Conservation (phyloP, 2,113 vertebrate species). For the Suricata suricatta region DNA sequence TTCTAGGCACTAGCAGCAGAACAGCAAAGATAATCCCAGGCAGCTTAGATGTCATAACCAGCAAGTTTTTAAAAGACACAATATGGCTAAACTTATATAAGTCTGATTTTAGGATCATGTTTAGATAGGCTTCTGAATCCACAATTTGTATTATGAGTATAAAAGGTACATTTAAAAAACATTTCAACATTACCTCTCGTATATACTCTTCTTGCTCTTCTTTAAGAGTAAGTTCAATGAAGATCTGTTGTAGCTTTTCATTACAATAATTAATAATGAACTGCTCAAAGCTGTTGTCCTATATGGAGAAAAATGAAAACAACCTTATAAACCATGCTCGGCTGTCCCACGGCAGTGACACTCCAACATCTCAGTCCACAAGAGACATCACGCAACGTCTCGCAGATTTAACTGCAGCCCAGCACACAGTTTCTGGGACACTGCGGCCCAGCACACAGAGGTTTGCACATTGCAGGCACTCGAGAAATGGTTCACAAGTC, state of each 20-base stretch:
- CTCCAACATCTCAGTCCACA: neutral
- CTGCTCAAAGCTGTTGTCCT: slow-evolving; percentile 99
- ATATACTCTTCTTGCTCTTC: slow-evolving; percentile 99
- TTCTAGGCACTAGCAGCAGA: neutral
- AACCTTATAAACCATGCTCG: neutral
- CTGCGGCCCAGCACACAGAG: neutral
- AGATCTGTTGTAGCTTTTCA: slow-evolving; percentile 99
- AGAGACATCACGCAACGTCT: neutral
- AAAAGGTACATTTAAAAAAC: neutral
- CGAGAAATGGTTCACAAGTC: neutral
- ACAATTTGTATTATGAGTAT: neutral
- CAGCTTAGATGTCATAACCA: neutral
- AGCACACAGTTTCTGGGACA: neutral
- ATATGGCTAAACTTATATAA: neutral
- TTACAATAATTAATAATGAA: slow-evolving; percentile 99
- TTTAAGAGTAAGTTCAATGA: slow-evolving; percentile 97
- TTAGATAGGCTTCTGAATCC: neutral
- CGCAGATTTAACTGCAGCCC: neutral
- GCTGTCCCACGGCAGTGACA: neutral
- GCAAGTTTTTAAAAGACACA: neutral
- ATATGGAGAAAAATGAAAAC: slow-evolving; percentile 11
- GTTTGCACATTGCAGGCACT: neutral
- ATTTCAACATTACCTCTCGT: slow-evolving; percentile 89
- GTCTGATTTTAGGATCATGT: neutral
- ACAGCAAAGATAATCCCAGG: neutral